Conservation (phyloP, 2,888 invertebrate genomes). For the Habroteleia sp. region DNA sequence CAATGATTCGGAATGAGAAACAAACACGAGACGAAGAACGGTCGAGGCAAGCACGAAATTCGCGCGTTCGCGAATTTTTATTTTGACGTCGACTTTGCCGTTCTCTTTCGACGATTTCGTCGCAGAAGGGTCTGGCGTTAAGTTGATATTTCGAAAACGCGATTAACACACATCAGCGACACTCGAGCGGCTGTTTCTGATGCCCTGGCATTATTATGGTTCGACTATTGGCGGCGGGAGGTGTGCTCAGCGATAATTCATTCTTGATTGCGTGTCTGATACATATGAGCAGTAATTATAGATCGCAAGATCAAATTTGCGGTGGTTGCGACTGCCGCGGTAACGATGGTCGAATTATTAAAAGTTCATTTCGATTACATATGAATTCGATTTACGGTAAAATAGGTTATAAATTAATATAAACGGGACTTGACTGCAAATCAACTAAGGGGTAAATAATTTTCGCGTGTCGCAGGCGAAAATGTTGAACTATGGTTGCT, state of each 20-base stretch:
- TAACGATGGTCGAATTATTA: constrained; percentile 24
- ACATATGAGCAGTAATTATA: constrained; percentile 76
- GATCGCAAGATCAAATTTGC: constrained; percentile 56
- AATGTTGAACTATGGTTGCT: too few relatives aligned
- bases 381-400: constrained; percentile 20
- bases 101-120: not conserved
- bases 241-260: constrained; percentile 79
- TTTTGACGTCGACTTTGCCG: not conserved
- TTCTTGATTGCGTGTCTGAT: constrained; percentile 81
- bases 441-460: too few relatives aligned
- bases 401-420: constrained; percentile 13
- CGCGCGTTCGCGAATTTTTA: not conserved
- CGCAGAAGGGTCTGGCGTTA: constrained; percentile 23
- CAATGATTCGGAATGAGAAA: constrained; percentile 39
- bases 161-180: constrained; percentile 80
- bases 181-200: constrained; percentile 75
- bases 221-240: constrained; percentile 70
- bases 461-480: too few relatives aligned
- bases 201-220: constrained; percentile 77
- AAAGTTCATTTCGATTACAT: constrained; percentile 40
- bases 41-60: too few relatives aligned
- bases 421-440: not conserved
- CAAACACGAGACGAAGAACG: too few relatives aligned
- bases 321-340: constrained; percentile 18
- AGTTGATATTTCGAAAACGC: constrained; percentile 48